phyloP scores from a whole-genome alignment of 2,113 vertebrate genomes.

The Hystrix brachyura region DNA sequence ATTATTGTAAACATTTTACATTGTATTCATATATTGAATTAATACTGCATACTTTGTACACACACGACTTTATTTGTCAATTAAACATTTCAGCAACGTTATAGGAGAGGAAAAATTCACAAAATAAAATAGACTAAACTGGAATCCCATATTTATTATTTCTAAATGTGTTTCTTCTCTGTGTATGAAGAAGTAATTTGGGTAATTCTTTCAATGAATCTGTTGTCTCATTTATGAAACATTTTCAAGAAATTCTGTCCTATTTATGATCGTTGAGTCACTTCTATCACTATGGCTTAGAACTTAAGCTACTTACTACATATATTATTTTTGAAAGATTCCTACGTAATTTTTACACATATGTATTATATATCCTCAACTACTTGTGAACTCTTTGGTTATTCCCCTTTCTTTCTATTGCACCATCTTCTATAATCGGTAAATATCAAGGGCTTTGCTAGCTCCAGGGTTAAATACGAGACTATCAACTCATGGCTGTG shows the following conservation, averaged over 20 bases:
- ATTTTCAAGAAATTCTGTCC: conserved; percentile 10
- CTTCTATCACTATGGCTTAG: neutral
- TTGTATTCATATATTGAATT: neutral
- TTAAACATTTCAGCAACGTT: neutral
- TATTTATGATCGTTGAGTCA: neutral
- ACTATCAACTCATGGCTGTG: neutral
- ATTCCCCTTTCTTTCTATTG: neutral
- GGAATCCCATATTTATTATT: neutral
- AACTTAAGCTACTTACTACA: neutral
- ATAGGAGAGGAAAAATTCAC: neutral
- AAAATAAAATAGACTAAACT: conserved; percentile 11
- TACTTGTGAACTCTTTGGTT: neutral
- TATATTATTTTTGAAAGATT: conserved; percentile 31
- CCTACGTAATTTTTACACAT: neutral
- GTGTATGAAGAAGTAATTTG: neutral
- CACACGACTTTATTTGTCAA: neutral
- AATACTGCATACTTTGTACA: neutral
- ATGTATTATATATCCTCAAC: neutral
- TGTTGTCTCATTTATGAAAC: neutral
- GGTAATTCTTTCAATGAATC: neutral
- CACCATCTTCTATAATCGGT: neutral
- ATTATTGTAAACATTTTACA: neutral
- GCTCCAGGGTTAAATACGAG: neutral
- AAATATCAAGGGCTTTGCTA: conserved; percentile 11
- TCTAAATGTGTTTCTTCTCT: neutral